Percentiles rank a stretch among this genome's conserved stretches.
Evolutionary conservation across 2,888 invertebrate genomes (phyloP).

Genomic region (Pharmacophagus antenor): DNA sequence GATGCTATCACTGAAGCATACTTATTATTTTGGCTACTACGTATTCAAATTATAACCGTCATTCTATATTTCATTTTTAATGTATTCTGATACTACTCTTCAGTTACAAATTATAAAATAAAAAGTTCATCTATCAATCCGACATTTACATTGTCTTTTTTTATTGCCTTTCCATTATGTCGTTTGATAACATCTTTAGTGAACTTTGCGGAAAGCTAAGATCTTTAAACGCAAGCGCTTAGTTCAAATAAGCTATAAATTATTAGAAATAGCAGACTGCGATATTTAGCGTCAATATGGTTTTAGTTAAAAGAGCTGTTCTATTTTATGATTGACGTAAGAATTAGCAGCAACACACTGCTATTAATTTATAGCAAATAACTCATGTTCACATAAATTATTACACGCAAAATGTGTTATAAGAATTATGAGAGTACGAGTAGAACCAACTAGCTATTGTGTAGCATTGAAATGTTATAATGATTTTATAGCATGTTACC

Average conservation of each 20-base stretch:
- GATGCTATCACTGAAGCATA: constrained; percentile 64
- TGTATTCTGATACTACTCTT: constrained; percentile 21
- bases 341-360: constrained; percentile 35
- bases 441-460: constrained; percentile 14
- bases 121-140: constrained; percentile 24
- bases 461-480: constrained; percentile 9
- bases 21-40: constrained; percentile 74
- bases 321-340: constrained; percentile 38
- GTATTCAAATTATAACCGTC: constrained; percentile 57
- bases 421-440: constrained; percentile 12
- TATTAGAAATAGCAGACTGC: constrained; percentile 32
- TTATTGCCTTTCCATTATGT: constrained; percentile 13
- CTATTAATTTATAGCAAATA: constrained; percentile 31
- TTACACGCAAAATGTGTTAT: constrained; percentile 9
- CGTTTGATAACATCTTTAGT: constrained; percentile 6
- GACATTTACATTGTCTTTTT: constrained; percentile 10
- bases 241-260: constrained; percentile 37
- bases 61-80: constrained; percentile 50
- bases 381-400: constrained; percentile 35
- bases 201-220: constrained; percentile 9
- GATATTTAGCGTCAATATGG: constrained; percentile 40
- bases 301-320: constrained; percentile 36
- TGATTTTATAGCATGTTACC: constrained; percentile 7
- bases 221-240: constrained; percentile 24
- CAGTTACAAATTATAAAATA: constrained; percentile 14